A percentile compares a stretch with the other conserved stretches of the same genome.
Evolutionary conservation across 2,113 vertebrate genomes (phyloP).

Genomic region (Bos javanicus): DNA sequence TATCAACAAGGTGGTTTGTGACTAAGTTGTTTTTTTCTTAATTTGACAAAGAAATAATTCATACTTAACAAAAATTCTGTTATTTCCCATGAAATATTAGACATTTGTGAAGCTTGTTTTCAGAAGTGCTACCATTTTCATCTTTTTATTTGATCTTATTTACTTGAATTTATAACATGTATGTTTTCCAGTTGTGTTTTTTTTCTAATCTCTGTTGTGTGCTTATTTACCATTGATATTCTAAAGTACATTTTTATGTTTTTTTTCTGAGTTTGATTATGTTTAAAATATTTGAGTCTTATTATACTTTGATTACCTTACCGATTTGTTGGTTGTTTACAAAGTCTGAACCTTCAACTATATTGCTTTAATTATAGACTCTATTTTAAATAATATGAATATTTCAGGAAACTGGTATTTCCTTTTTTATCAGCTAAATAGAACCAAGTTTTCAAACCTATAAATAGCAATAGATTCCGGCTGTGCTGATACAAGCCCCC

Average conservation of each 20-base stretch:
- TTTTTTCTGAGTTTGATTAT: neutral
- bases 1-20: neutral
- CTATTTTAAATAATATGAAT: neutral
- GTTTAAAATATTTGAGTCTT: conserved; percentile 11
- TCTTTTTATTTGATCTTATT: conserved; percentile 8
- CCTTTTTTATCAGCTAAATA: neutral
- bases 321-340: conserved; percentile 1
- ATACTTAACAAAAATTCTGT: neutral
- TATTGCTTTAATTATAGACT: conserved; percentile 6
- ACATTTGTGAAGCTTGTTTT: conserved; percentile 13
- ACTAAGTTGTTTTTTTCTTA: conserved; percentile 39
- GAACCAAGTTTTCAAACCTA: conserved; percentile 16
- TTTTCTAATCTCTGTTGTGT: neutral
- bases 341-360: neutral
- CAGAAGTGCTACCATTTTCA: neutral
- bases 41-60: conserved; percentile 13
- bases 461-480: neutral
- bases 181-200: neutral
- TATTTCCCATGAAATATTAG: conserved; percentile 17
- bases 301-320: neutral
- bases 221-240: neutral
- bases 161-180: neutral
- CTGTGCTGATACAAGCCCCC: neutral
- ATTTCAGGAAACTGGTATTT: conserved; percentile 1
- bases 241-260: neutral